Percentiles rank a stretch among this genome's conserved stretches.
Conservation (phyloP, 2,888 invertebrate species). For the Himalopsyche japonica region DNA sequence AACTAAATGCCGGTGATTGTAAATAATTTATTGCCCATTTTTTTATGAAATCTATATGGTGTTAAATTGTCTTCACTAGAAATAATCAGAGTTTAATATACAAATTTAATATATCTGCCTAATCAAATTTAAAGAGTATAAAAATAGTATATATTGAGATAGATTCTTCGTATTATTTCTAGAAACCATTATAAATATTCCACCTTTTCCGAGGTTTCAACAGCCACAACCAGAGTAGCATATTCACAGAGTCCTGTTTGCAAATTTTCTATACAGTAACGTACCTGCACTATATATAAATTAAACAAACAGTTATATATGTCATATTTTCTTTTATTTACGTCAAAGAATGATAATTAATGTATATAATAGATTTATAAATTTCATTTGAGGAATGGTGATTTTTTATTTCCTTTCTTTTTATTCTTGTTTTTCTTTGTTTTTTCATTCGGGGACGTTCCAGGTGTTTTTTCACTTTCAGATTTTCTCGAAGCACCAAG, state of each 20-base stretch:
- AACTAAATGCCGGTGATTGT: too few species aligned
- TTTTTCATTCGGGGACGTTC: slow-evolving; percentile 3
- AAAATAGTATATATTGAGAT: too few species aligned
- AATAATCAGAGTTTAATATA: too few species aligned
- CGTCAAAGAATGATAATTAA: not conserved
- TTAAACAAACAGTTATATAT: not conserved
- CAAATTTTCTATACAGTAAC: not conserved
- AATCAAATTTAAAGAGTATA: too few species aligned
- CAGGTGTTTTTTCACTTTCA: not conserved
- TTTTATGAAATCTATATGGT: too few species aligned
- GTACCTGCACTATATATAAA: not conserved
- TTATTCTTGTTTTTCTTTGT: slow-evolving; percentile 25
- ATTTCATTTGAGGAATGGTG: not conserved
- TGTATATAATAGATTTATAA: not conserved
- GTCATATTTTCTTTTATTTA: not conserved
- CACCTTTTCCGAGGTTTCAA: too few species aligned
- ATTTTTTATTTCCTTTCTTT: slow-evolving; percentile 6
- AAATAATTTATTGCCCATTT: too few species aligned
- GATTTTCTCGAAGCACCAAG: slow-evolving; percentile 16
- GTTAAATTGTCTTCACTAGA: too few species aligned
- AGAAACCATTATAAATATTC: too few species aligned
- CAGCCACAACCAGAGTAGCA: too few species aligned
- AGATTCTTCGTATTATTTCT: too few species aligned
- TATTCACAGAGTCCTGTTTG: not conserved
- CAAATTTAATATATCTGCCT: too few species aligned